Conservation (phyloP, 1,140 invertebrate genomes). For the Zophobas atratus region DNA sequence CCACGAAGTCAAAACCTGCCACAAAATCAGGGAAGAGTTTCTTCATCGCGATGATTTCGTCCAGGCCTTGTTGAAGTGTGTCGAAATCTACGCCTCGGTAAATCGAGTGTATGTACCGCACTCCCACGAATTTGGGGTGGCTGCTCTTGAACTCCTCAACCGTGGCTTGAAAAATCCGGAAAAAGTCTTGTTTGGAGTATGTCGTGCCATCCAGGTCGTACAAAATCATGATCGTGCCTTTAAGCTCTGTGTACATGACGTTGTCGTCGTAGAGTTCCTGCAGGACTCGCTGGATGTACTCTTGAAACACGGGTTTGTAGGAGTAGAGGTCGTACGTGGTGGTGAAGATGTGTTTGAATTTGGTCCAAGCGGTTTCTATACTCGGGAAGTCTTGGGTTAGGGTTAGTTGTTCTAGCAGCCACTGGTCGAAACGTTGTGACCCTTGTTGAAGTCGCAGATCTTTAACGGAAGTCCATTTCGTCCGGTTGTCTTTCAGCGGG, state of each 20-base stretch:
- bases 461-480: constrained; percentile 74
- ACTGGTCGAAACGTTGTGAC: constrained; percentile 71
- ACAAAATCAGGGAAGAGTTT: constrained; percentile 73
- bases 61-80: constrained; percentile 66
- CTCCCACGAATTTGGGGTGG: constrained; percentile 76
- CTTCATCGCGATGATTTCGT: constrained; percentile 66
- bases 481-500: constrained; percentile 64
- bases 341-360: constrained; percentile 78
- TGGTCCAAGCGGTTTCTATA: constrained; percentile 78
- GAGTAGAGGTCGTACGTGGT: constrained; percentile 75
- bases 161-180: constrained; percentile 70
- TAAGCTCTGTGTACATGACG: constrained; percentile 84
- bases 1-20: constrained; percentile 83
- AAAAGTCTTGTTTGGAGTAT: constrained; percentile 67
- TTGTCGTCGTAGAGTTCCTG: constrained; percentile 83
- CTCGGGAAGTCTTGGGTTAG: constrained; percentile 79
- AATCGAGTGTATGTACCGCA: constrained; percentile 77
- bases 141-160: constrained; percentile 70
- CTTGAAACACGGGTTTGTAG: constrained; percentile 81
- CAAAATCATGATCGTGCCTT: constrained; percentile 70
- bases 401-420: constrained; percentile 74
- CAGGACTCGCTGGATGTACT: constrained; percentile 81
- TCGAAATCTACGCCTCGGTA: constrained; percentile 64
- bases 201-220: constrained; percentile 71
- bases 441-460: constrained; percentile 59